Percentiles rank a stretch among this genome's conserved stretches.
Evolutionary conservation across 2,113 vertebrate genomes (phyloP).

Genomic region (Podarcis raffonei): DNA sequence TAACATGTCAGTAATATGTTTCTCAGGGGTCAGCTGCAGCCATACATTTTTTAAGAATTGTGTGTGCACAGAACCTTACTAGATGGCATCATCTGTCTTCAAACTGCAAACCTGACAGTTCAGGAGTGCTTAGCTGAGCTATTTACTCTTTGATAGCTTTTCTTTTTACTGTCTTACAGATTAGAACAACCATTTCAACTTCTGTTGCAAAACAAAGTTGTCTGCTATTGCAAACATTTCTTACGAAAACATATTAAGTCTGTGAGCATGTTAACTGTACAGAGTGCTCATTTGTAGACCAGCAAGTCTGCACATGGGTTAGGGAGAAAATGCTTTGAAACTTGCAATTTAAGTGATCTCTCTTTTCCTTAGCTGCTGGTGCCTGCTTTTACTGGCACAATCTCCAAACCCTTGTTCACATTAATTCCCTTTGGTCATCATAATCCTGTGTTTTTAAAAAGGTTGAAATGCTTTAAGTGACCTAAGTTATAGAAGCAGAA

Average conservation of each 20-base stretch:
- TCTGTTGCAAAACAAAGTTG: conserved; percentile 12
- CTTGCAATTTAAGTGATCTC: neutral
- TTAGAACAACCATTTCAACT: conserved; percentile 25
- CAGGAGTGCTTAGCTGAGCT: neutral
- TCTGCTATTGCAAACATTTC: neutral
- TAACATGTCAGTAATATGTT: neutral
- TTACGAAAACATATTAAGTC: neutral
- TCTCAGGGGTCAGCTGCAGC: accelerated
- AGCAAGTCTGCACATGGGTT: neutral
- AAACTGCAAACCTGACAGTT: neutral
- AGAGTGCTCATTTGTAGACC: neutral
- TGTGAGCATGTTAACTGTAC: neutral
- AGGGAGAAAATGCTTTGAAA: neutral
- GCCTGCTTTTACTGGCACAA: neutral
- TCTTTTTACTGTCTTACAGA: conserved; percentile 11
- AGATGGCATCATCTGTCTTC: neutral
- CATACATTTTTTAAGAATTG: conserved; percentile 10
- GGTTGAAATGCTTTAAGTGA: neutral
- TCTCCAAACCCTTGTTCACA: neutral
- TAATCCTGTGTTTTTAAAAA: neutral
- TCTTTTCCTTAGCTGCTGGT: neutral
- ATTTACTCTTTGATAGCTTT: conserved; percentile 13
- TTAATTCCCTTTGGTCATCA: neutral
- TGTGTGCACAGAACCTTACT: conserved; percentile 8
- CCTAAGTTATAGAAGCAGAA: neutral